A percentile compares a stretch with the other conserved stretches of the same genome.
Conservation (phyloP, 2,888 invertebrate species). For the Temnothorax unifasciatus region DNA sequence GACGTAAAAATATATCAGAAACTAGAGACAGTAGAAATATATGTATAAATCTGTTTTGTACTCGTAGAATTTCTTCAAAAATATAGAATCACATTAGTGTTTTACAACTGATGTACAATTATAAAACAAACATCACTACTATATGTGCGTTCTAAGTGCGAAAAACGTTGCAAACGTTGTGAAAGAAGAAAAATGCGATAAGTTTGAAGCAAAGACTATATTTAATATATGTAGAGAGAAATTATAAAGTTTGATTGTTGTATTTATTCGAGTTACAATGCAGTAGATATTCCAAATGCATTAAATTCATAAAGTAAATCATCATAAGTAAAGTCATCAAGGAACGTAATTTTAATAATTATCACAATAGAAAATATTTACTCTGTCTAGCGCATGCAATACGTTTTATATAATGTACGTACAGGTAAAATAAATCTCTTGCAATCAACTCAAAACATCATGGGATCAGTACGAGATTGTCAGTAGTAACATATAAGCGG, state of each 20-base stretch:
- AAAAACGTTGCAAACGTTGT: slow-evolving; percentile 6
- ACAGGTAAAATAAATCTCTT: slow-evolving; percentile 12
- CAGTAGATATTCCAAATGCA: background rate
- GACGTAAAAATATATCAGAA: background rate
- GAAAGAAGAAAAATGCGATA: background rate
- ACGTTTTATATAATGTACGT: background rate
- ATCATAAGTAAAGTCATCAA: slow-evolving; percentile 6
- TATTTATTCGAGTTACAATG: slow-evolving; percentile 6
- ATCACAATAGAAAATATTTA: slow-evolving; percentile 34
- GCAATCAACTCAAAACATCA: background rate
- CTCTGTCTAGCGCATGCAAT: slow-evolving; percentile 15
- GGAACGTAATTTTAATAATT: slow-evolving; percentile 7
- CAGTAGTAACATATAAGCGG: background rate
- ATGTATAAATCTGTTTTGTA: background rate
- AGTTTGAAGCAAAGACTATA: background rate
- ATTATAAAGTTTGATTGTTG: background rate
- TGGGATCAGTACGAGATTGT: background rate
- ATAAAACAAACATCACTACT: background rate
- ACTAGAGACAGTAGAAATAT: background rate
- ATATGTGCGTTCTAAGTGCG: background rate
- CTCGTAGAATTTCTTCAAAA: background rate
- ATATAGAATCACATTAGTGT: background rate
- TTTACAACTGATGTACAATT: background rate
- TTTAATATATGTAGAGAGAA: background rate
- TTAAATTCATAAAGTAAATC: background rate